These are phyloP conservation scores for Amyelois transitella DNA, from an alignment of 1,140 invertebrate species.

Conservation along the genomic window DNA sequence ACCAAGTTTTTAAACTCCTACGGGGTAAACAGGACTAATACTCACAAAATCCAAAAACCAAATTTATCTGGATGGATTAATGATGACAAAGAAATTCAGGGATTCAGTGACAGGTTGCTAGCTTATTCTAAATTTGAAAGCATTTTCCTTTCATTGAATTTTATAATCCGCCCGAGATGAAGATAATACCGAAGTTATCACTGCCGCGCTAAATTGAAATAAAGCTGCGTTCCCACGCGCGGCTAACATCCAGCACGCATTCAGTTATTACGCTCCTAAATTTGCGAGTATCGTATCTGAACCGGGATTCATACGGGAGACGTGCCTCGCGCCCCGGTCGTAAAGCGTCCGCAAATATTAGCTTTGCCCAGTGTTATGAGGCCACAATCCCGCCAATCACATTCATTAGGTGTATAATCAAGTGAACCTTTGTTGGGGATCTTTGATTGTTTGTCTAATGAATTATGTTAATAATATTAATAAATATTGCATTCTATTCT, in stretches of 20 bases:
- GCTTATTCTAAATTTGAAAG: no score
- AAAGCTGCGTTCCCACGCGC: background rate
- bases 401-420: background rate
- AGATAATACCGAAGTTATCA: no score
- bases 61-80: no score
- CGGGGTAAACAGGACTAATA: no score
- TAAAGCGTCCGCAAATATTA: conserved; percentile 33
- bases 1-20: no score
- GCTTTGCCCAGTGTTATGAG: conserved; percentile 19
- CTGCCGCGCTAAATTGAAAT: background rate
- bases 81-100: no score
- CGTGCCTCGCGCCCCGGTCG: conserved; percentile 18
- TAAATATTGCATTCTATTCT: no score
- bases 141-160: no score
- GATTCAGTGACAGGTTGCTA: no score
- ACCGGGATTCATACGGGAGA: conserved; percentile 16
- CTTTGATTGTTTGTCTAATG: background rate
- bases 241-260: conserved; percentile 1
- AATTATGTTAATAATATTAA: no score
- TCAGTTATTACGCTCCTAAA: conserved; percentile 20
- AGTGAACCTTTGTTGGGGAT: background rate
- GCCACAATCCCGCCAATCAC: conserved; percentile 1
- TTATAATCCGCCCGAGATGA: no score
- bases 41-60: no score
- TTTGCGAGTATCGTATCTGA: conserved; percentile 8